Evolutionary conservation across 2,113 vertebrate species (phyloP), one percentile per base, ranked within the genome.

Genomic region (Psilopsiagon aymara): DNA sequence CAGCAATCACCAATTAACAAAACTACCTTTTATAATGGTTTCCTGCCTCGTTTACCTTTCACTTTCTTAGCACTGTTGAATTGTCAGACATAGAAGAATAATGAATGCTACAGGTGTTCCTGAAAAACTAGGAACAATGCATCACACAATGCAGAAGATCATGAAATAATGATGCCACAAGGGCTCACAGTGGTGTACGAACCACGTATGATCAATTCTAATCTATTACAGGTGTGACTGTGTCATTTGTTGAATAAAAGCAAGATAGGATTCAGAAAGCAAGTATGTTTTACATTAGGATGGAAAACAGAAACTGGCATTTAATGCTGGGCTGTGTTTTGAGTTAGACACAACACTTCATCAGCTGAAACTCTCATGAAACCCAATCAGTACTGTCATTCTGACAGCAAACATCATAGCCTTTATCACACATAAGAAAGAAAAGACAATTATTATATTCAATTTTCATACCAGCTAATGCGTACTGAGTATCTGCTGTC

Each of bases 91-190:
- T 1, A 1, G 4, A 55, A 83, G 82, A 90, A 78, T 71, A 93
- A 92, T 6, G 57, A 85, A 53, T 64, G 57, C 73, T 92, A 92
- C 66, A 93, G 86, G 90, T 92, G 80, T 73, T 93, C 76, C 62
- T 81, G 83, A 94, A 90, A 69, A 84, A 25, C 24, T 3, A n/a
- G 76, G 14, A 90, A 91, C 62, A 91, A 95, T 69, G 92, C 69
- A 88, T 76, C 90, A 73, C 68, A 63, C 27, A 14, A 68, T 2
- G 73, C 7, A 55, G 62, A 69, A 86, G 62, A 57, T 81, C 69
- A 84, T 82, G 86, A 94, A 95, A 92, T 93, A 94, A 95, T 35
- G 86, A 92, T 91, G 88, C 90, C 94, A 92, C 86, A 9, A 75
- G 86, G 85, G 95, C 31, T 94, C 64, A 60, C 21, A 52, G 90